Conservation (phyloP, 2,888 invertebrate genomes). For the Drosophila anomalata region DNA sequence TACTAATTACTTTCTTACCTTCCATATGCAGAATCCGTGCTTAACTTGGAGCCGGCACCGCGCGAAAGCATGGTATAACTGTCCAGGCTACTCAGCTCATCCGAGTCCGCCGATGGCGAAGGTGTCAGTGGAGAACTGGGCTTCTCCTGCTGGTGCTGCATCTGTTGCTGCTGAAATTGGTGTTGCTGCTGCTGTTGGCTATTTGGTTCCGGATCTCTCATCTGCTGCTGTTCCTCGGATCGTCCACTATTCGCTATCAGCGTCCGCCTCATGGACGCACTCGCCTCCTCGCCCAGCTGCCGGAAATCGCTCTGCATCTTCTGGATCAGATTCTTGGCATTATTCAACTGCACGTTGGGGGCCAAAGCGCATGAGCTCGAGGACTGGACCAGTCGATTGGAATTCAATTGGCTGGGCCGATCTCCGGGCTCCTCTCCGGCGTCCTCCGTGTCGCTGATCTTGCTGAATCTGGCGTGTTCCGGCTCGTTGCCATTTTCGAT, state of each 20-base stretch:
- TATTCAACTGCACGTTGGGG: slow-evolving; percentile 81
- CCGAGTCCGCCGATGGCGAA: slow-evolving; percentile 79
- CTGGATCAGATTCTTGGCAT: slow-evolving; percentile 82
- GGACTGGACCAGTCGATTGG: slow-evolving; percentile 40
- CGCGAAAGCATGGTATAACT: slow-evolving; percentile 80
- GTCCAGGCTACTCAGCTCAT: slow-evolving; percentile 83
- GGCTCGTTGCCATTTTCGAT: slow-evolving; percentile 80
- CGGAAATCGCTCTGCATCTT: slow-evolving; percentile 79
- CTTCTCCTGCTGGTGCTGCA: slow-evolving; percentile 26
- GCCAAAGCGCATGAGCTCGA: slow-evolving; percentile 37
- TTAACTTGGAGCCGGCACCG: slow-evolving; percentile 81
- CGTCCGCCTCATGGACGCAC: slow-evolving; percentile 62
- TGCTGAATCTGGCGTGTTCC: slow-evolving; percentile 78
- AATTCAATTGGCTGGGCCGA: slow-evolving; percentile 42
- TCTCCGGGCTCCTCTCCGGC: slow-evolving; percentile 29
- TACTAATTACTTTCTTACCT: slow-evolving; percentile 87
- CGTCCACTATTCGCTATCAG: slow-evolving; percentile 22
- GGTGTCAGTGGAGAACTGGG: slow-evolving; percentile 44
- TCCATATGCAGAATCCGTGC: slow-evolving; percentile 92
- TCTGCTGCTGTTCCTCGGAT: slow-evolving; percentile 15
- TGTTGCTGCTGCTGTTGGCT: slow-evolving; percentile 27
- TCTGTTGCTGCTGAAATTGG: no score
- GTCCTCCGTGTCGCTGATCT: slow-evolving; percentile 80
- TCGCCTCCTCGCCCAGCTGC: slow-evolving; percentile 69
- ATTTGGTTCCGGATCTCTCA: slow-evolving; percentile 23